These are phyloP conservation scores for Gulo gulo DNA, from an alignment of 2,113 vertebrate genomes.

Conservation along the genomic window DNA sequence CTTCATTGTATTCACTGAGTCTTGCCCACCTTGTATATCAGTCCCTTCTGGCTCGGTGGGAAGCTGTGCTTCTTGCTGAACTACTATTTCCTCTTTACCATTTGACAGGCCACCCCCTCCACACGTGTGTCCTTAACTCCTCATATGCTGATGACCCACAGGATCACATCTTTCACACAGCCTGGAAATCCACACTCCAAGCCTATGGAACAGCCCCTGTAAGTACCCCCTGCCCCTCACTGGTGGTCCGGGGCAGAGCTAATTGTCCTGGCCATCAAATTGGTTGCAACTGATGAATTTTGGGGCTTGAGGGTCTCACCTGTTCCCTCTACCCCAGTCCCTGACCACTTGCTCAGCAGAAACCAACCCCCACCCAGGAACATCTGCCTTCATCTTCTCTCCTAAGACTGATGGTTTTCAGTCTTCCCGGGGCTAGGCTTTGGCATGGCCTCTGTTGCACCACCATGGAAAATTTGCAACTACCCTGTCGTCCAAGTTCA, in stretches of 20 bases:
- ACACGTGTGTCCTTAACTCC: background rate
- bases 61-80: background rate
- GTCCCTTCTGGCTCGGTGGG: background rate
- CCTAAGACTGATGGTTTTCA: background rate
- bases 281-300: background rate
- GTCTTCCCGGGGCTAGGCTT: too few species aligned
- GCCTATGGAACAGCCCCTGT: background rate
- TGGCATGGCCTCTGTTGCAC: background rate
- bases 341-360: background rate
- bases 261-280: background rate
- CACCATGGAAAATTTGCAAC: background rate
- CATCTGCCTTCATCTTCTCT: background rate
- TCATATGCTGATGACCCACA: accelerated
- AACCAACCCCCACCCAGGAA: accelerated
- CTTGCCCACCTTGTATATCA: background rate
- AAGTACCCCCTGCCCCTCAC: accelerated
- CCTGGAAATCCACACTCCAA: accelerated
- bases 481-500: background rate
- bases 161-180: background rate
- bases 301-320: accelerated
- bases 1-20: background rate
- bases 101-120: background rate
- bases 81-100: background rate
- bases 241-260: background rate
- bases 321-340: background rate